Evolutionary conservation across 2,888 invertebrate species (phyloP), one percentile per base, ranked within the genome.

Genomic region (Cephus pygmeus): DNA sequence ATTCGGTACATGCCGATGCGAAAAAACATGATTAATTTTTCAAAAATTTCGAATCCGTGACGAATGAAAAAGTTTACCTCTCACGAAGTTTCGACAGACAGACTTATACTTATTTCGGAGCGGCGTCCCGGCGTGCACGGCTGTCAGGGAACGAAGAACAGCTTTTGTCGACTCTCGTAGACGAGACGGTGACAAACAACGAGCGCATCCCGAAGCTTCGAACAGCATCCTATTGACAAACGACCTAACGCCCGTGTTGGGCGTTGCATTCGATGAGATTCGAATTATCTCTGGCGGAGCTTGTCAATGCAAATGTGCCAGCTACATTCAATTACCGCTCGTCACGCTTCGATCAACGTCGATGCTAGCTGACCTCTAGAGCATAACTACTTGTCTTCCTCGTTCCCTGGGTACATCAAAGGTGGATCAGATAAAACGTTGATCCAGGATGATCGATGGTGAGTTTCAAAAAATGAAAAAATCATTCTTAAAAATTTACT

Each of bases 281-380:
- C 90, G 88, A 90, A 91, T 91, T 90, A 91, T 91, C 90, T 90
- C 90, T 90, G 89, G 87, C 88, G 88, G 88, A 90, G 87, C 90
- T 90, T 89, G 90, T 90, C 89, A 90, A 89, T 90, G 90, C 90
- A 90, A 90, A 90, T 90, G 88, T 88, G 88, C 71, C 89, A 88
- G 87, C 89, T 90, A 89, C 90, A 90, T 91, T 90, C 90, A 90
- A 90, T 91, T 91, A 90, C 88, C 86, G 88, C 88, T 90, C 88
- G 90, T 91, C 91, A 91, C 90, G 89, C 90, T 88, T 85, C 89
- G 89, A 90, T 90, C 89, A 88, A 86, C 88, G 31, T 73, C 31
- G 33, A 12, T 15, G 34, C 11, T 73, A 4, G 23, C 31, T 33
- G 35, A n/a, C 30, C 30, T 73, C 74, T 30, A 73, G 74, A 73